A percentile compares a stretch with the other conserved stretches of the same genome.
Conservation (phyloP, 2,888 invertebrate genomes). For the Nomada goodeniana region DNA sequence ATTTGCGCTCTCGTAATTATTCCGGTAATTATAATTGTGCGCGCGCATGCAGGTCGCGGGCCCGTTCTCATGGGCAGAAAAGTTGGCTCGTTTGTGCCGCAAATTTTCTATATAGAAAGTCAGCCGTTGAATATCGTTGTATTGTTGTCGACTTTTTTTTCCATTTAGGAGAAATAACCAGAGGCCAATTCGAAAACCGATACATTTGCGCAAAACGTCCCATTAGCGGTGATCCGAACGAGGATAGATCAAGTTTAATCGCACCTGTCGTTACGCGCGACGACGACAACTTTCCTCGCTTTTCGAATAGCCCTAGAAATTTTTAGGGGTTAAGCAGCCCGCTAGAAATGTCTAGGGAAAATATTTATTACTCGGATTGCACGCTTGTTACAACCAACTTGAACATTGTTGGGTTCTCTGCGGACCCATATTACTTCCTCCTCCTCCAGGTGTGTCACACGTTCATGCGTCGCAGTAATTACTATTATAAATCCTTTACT, state of each 20-base stretch:
- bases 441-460: not conserved
- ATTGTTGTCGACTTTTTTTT: not conserved
- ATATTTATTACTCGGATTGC: not conserved
- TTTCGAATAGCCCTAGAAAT: conserved; percentile 1
- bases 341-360: not conserved
- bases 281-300: conserved; percentile 24
- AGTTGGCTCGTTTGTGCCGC: not conserved
- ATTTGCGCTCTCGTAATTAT: conserved; percentile 34
- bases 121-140: not conserved
- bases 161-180: not conserved
- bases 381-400: no score
- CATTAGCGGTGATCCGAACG: not conserved
- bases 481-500: not conserved
- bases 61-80: conserved; percentile 10
- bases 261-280: not conserved
- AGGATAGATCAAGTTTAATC: conserved; percentile 19
- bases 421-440: conserved; percentile 7
- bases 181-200: not conserved
- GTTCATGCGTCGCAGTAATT: not conserved
- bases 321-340: not conserved
- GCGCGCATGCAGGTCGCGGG: conserved; percentile 13
- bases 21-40: conserved; percentile 37
- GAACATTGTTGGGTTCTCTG: no score
- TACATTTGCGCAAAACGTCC: conserved; percentile 1
- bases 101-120: conserved; percentile 33